Conservation (phyloP, 2,113 vertebrate species). For the Neoarius graeffei region DNA sequence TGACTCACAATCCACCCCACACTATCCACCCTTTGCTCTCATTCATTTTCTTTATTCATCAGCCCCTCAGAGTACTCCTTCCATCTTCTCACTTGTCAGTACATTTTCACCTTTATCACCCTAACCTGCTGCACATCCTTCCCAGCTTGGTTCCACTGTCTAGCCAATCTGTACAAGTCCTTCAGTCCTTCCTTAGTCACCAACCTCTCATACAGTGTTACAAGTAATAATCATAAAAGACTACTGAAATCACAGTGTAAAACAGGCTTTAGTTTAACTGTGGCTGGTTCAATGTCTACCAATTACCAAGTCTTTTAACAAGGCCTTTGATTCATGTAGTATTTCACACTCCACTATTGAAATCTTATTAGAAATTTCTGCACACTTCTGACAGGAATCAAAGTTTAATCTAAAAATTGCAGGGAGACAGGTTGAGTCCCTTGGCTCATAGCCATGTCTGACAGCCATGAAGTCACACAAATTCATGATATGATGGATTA, state of each 20-base stretch:
- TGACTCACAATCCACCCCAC: too few species aligned
- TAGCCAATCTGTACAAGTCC: too few species aligned
- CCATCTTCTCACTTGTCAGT: too few species aligned
- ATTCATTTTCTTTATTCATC: too few species aligned
- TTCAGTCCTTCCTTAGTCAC: too few species aligned
- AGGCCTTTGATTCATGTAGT: too few species aligned
- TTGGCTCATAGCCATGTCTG: background rate
- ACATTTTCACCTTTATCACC: too few species aligned
- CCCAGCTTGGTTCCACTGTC: too few species aligned
- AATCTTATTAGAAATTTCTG: background rate
- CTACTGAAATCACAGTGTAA: background rate
- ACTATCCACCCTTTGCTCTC: too few species aligned
- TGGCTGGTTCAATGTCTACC: background rate
- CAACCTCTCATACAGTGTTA: background rate
- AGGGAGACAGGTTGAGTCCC: background rate
- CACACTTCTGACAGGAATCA: background rate
- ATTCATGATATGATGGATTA: background rate
- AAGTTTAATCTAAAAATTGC: background rate
- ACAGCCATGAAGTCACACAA: background rate
- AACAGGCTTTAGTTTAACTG: background rate
- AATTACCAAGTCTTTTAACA: background rate
- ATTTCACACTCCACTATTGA: background rate
- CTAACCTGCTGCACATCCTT: too few species aligned
- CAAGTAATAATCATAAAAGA: slow-evolving; percentile 5
- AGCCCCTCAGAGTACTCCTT: too few species aligned